Evolutionary conservation across 37 sponge, comb jelly and placozoan genomes (phyloP).

Genomic region (Aphrocallistes beatrix): DNA sequence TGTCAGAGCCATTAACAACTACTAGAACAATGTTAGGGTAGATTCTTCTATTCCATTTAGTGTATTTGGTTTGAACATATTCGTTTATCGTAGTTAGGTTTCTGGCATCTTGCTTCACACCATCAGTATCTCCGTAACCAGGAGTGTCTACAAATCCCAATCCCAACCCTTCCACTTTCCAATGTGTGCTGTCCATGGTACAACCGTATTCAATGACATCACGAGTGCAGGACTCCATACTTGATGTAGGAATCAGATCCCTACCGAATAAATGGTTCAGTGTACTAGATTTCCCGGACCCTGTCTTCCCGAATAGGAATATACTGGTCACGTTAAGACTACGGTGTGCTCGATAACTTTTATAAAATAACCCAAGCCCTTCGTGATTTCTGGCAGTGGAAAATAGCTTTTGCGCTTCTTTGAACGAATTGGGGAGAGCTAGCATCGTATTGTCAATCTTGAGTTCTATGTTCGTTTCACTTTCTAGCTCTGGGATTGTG

Average conservation of each 20-base stretch:
- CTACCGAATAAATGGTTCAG: neutral
- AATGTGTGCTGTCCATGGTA: neutral
- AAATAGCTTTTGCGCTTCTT: too few species aligned
- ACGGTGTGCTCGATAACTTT: too few species aligned
- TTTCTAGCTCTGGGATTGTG: too few species aligned
- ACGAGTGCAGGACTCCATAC: neutral
- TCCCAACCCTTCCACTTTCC: neutral
- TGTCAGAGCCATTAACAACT: neutral
- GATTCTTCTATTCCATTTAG: neutral
- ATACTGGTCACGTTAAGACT: neutral
- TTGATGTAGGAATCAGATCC: neutral
- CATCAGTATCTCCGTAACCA: neutral
- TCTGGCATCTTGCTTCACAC: neutral
- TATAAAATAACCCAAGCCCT: too few species aligned
- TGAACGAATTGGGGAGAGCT: too few species aligned
- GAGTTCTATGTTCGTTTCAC: too few species aligned
- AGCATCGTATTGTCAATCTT: too few species aligned
- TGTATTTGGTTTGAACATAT: neutral
- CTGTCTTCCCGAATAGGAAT: neutral
- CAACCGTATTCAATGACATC: neutral
- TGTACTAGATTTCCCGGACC: neutral
- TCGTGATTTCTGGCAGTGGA: too few species aligned
- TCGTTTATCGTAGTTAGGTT: neutral
- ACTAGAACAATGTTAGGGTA: constrained; percentile 2
- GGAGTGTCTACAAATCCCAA: constrained; percentile 10